Conservation (phyloP, 2,113 vertebrate species). For the human region DNA sequence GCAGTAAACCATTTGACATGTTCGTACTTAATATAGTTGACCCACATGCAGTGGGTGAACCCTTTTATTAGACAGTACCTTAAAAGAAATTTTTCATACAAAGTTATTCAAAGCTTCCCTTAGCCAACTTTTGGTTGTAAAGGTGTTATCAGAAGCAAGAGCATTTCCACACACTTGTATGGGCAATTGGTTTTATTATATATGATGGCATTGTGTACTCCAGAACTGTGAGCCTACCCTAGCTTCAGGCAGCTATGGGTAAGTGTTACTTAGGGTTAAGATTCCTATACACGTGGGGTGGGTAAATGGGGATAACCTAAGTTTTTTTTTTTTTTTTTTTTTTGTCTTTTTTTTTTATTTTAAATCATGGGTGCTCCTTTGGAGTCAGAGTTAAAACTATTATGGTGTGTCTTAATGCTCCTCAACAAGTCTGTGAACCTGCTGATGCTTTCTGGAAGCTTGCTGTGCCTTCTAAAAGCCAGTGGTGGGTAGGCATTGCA, state of each 20-base stretch:
- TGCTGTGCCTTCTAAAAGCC: conserved; percentile 79
- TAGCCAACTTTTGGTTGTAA: conserved; percentile 66
- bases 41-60: conserved; percentile 67
- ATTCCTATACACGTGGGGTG: conserved; percentile 57
- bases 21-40: conserved; percentile 60
- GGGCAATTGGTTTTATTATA: conserved; percentile 72
- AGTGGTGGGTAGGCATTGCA: conserved; percentile 73
- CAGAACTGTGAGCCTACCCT: conserved; percentile 62
- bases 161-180: conserved; percentile 76
- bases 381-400: conserved; percentile 60
- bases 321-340: not conserved
- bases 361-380: conserved; percentile 56
- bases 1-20: conserved; percentile 67
- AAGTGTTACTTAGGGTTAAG: conserved; percentile 64
- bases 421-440: conserved; percentile 81
- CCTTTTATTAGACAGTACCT: conserved; percentile 23
- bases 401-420: conserved; percentile 73
- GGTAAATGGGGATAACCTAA: conserved; percentile 62
- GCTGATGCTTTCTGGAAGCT: conserved; percentile 81
- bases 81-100: conserved; percentile 54
- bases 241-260: conserved; percentile 72
- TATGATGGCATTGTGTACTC: conserved; percentile 54
- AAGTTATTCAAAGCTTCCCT: conserved; percentile 67
- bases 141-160: conserved; percentile 74
- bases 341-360: not conserved